Percentiles rank a stretch among this genome's conserved stretches.
Conservation (phyloP, 1,140 invertebrate genomes). For the Hypsibius dujardini region DNA sequence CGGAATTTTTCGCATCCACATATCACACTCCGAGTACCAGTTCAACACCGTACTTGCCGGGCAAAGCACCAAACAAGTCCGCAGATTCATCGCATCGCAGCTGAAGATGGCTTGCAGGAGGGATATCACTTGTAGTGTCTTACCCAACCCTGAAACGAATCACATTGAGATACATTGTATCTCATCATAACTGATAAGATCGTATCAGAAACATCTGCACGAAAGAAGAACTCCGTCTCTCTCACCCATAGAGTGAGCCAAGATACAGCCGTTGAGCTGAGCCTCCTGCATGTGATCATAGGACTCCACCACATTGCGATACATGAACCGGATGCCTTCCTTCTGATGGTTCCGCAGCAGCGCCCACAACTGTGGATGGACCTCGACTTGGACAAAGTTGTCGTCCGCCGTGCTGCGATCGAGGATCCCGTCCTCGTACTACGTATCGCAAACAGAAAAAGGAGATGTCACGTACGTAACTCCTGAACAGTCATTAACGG, state of each 20-base stretch:
- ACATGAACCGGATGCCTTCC: constrained; percentile 83
- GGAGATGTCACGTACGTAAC: too few relatives aligned
- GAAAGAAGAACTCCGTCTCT: constrained; percentile 73
- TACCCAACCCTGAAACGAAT: background rate
- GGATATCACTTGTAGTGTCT: background rate
- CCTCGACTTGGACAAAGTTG: background rate
- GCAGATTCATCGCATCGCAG: constrained; percentile 31
- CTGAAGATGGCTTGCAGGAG: background rate
- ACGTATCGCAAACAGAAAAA: background rate
- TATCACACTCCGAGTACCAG: constrained; percentile 80
- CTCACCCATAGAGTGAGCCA: constrained; percentile 99
- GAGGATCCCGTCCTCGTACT: background rate
- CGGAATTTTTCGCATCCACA: constrained; percentile 44
- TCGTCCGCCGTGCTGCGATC: background rate
- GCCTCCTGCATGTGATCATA: constrained; percentile 67
- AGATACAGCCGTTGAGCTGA: constrained; percentile 86
- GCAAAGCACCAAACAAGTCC: constrained; percentile 67
- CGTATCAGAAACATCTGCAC: background rate
- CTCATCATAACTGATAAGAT: background rate
- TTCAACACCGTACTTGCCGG: constrained; percentile 86
- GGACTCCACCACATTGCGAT: constrained; percentile 88
- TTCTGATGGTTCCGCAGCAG: constrained; percentile 35
- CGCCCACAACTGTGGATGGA: constrained; percentile 3
- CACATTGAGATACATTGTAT: background rate
- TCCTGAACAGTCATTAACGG: too few relatives aligned